These are phyloP conservation scores for Acromyrmex charruanus DNA, from an alignment of 1,140 invertebrate genomes.

Conservation along the genomic window DNA sequence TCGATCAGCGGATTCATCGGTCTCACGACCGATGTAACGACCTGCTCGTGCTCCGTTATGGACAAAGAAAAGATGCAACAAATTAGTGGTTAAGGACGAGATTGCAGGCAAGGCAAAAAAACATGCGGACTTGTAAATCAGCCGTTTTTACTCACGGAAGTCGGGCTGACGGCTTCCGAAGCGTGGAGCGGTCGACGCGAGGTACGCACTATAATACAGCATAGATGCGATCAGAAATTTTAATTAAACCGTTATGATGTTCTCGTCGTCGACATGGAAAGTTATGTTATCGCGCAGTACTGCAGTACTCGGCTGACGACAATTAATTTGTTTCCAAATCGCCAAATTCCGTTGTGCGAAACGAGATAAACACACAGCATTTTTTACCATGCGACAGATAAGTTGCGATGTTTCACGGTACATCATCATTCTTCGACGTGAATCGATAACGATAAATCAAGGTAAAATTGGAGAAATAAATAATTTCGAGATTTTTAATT, in stretches of 20 bases:
- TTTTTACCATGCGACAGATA: not conserved
- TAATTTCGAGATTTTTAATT: not conserved
- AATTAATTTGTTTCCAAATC: not conserved
- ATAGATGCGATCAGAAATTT: conserved; percentile 52
- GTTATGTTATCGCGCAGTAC: conserved; percentile 23
- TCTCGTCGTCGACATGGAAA: conserved; percentile 7
- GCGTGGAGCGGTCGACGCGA: conserved; percentile 28
- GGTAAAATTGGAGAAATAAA: not conserved
- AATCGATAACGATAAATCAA: not conserved
- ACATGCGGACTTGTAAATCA: conserved; percentile 52
- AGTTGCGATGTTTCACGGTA: not conserved
- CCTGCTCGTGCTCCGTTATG: not conserved
- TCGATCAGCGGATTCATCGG: not conserved
- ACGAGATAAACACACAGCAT: not conserved
- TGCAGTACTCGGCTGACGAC: not conserved
- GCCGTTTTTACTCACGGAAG: conserved; percentile 57
- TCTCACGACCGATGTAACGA: not conserved
- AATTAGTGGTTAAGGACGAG: conserved; percentile 27
- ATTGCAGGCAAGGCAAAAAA: conserved; percentile 25
- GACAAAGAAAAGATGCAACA: not conserved
- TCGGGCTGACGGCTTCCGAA: conserved; percentile 19
- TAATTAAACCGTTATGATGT: conserved; percentile 45
- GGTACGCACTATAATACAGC: not conserved
- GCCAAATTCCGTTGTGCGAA: not conserved
- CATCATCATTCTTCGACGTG: not conserved